Evolutionary conservation across 1,140 invertebrate genomes (phyloP), one percentile per base, ranked within the genome.

Genomic region (Platorchestia sp.): DNA sequence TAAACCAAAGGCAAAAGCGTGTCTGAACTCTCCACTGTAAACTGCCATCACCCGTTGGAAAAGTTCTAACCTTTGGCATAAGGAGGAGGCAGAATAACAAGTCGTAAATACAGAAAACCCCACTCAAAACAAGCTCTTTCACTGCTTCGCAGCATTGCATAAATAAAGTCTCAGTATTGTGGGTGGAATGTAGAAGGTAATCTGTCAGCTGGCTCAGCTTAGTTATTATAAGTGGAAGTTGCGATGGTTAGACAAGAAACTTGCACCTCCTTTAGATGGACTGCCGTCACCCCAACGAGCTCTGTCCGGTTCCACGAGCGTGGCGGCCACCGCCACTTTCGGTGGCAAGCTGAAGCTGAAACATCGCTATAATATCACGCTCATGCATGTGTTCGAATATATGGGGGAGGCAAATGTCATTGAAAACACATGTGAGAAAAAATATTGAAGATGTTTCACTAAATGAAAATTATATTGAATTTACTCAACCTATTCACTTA

Each of bases 41-140:
- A 45, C 91, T 44, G 36, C 91, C 45, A 93, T 93, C 91, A 47
- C 91, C 1, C 41, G 91, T 44, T 6, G 45, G 43, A 93, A 45
- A 93, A 93, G 91, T 47, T 93, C 40, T 93, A 93, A 93, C 91
- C 91, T 93, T 45, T 93, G 91, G 45, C 91, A 93, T 93, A 93
- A 93, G 91, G 40, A 93, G n/a, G 43, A 93, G 91, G 40, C 91
- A 93, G 45, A 45, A 93, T 93, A 44, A 93, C 91, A 45, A 45
- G 91, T 93, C 45, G 91, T 93, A 93, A 93, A 93, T 45, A 47
- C 40, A 3, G 45, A 93, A 93, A 93, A 45, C 6, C 22, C 36
- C 14, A 45, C 36, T 6, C 91, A 93, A 45, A 93, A 93, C 91
- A 93, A 45, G 91, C 43, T 93, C 87, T 89, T 89, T 89, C 43